Percentiles rank a stretch among this genome's conserved stretches.
Evolutionary conservation across 53 echinoderm and acorn worm genomes (phyloP).

Genomic region (Apostichopus leukothele): DNA sequence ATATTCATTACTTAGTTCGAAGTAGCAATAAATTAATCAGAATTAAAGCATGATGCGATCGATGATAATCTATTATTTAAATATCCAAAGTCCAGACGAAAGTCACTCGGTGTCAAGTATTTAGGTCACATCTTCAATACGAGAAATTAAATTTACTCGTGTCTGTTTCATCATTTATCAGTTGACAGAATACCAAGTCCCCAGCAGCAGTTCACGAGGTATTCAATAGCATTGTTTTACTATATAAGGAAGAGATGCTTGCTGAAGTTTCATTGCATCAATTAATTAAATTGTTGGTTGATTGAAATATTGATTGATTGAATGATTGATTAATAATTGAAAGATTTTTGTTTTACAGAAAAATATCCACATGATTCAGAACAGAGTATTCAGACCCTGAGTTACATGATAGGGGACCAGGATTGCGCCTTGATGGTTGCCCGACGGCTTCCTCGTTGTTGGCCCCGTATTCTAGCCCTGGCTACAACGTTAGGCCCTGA

Average conservation of each 20-base stretch:
- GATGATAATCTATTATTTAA: too few species aligned
- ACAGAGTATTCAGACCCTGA: slow-evolving; percentile 23
- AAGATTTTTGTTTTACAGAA: background rate
- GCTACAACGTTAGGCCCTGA: slow-evolving; percentile 36
- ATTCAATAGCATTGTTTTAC: too few species aligned
- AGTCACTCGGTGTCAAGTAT: background rate
- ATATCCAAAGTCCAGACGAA: too few species aligned
- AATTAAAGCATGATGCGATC: too few species aligned
- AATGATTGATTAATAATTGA: background rate
- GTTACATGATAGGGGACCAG: slow-evolving; percentile 23
- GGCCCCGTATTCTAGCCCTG: slow-evolving; percentile 33
- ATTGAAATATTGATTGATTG: background rate
- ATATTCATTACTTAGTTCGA: too few species aligned
- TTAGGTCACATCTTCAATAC: background rate
- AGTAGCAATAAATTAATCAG: too few species aligned
- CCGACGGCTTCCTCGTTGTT: slow-evolving; percentile 26
- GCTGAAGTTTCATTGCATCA: too few species aligned
- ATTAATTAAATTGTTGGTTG: background rate
- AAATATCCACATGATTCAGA: slow-evolving; percentile 41
- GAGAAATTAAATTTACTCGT: too few species aligned
- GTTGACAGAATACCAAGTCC: too few species aligned
- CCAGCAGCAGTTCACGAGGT: too few species aligned
- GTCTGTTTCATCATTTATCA: too few species aligned
- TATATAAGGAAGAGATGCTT: too few species aligned
- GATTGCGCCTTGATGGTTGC: slow-evolving; percentile 41